Percentiles rank a stretch among this genome's conserved stretches.
phyloP scores from a whole-genome alignment of 2,888 invertebrate species.

The Torymus tubicola region DNA sequence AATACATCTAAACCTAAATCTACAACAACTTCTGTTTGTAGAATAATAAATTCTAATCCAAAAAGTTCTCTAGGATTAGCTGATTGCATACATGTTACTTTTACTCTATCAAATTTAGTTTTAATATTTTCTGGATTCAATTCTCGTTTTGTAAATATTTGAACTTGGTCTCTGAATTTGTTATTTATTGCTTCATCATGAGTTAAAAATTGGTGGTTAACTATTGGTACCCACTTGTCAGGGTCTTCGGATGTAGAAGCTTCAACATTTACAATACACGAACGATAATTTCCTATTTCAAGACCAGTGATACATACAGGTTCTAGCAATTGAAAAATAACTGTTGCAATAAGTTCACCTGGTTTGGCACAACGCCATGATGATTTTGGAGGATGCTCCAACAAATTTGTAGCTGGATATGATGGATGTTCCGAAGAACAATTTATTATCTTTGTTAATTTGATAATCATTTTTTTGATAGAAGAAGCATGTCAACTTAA shows the following conservation, averaged over 20 bases:
- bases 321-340: conserved; percentile 69
- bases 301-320: conserved; percentile 70
- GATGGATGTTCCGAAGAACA: conserved; percentile 72
- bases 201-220: conserved; percentile 71
- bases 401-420: conserved; percentile 70
- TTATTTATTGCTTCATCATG: conserved; percentile 71
- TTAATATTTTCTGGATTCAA: conserved; percentile 68
- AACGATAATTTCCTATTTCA: conserved; percentile 72
- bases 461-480: conserved; percentile 68
- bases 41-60: conserved; percentile 68
- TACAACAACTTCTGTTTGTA: conserved; percentile 69
- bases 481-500: neutral
- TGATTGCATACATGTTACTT: conserved; percentile 73
- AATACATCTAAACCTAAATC: conserved; percentile 70
- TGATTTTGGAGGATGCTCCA: conserved; percentile 65
- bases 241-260: conserved; percentile 70
- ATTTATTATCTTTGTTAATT: conserved; percentile 69
- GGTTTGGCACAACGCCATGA: conserved; percentile 73
- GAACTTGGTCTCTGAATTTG: conserved; percentile 72
- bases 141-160: conserved; percentile 72
- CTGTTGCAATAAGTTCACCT: conserved; percentile 68
- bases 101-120: conserved; percentile 71
- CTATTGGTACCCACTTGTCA: conserved; percentile 71
- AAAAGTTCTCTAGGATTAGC: conserved; percentile 71
- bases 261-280: conserved; percentile 70